These are phyloP conservation scores for Rhinella marina DNA, from an alignment of 2,797 vertebrate genomes.

Conservation along the genomic window DNA sequence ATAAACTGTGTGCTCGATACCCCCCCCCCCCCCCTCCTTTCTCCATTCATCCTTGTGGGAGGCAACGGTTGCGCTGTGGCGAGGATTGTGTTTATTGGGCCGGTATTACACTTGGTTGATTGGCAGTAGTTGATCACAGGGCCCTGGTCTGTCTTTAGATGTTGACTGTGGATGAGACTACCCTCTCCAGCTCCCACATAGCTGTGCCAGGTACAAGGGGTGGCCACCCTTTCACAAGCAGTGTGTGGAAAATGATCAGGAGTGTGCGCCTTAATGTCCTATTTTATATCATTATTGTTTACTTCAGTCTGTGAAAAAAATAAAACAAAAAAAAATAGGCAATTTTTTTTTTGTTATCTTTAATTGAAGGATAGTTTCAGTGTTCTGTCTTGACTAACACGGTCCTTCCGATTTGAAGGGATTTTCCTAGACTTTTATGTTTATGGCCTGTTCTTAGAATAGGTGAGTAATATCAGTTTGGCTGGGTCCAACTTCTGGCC, in stretches of 20 bases:
- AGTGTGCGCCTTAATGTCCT: conserved; percentile 58
- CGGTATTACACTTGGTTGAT: not conserved
- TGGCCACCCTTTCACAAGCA: conserved; percentile 35
- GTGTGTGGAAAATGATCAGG: conserved; percentile 43
- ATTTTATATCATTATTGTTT: conserved; percentile 78
- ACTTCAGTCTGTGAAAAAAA: conserved; percentile 78
- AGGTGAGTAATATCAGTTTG: too few relatives aligned
- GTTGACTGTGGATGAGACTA: not conserved
- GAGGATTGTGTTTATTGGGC: not conserved
- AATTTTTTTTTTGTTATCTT: not conserved
- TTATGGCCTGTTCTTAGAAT: too few relatives aligned
- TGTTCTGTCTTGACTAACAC: too few relatives aligned
- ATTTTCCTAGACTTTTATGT: too few relatives aligned
- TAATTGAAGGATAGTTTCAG: too few relatives aligned
- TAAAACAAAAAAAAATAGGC: conserved; percentile 34
- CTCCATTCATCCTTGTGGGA: not conserved
- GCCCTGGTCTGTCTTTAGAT: conserved; percentile 3
- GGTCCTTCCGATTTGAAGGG: too few relatives aligned
- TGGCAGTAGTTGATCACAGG: not conserved
- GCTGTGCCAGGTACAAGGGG: conserved; percentile 51
- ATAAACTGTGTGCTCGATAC: conserved; percentile 45
- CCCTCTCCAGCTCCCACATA: not conserved
- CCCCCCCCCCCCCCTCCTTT: not conserved
- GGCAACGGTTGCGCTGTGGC: conserved; percentile 20
- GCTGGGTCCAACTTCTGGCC: too few relatives aligned